A percentile compares a stretch with the other conserved stretches of the same genome.
phyloP scores from a whole-genome alignment of 2,113 vertebrate species.

The Oreochromis tanganicae region DNA sequence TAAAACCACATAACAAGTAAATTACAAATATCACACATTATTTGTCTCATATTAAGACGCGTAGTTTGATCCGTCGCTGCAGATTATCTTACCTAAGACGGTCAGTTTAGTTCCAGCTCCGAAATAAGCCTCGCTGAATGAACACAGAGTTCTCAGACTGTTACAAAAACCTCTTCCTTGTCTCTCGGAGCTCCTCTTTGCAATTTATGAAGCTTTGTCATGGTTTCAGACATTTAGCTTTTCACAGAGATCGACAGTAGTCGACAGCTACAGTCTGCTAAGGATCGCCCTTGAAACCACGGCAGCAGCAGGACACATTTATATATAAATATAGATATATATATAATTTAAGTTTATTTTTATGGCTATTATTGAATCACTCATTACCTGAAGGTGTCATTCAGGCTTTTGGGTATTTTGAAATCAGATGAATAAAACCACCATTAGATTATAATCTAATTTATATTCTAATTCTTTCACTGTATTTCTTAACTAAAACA shows the following conservation, averaged over 20 bases:
- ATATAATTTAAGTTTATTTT: neutral
- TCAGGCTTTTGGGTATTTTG: neutral
- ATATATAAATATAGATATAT: fast-evolving
- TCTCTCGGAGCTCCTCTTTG: neutral
- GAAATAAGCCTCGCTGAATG: conserved; percentile 35
- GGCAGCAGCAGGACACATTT: neutral
- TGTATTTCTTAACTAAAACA: neutral
- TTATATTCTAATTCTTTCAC: neutral
- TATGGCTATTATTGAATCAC: neutral
- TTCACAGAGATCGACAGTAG: neutral
- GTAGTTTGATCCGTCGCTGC: neutral
- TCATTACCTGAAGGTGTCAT: neutral
- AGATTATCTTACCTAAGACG: conserved; percentile 62
- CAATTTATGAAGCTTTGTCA: neutral
- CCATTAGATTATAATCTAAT: neutral
- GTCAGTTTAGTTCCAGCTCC: conserved; percentile 67
- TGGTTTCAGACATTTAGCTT: neutral
- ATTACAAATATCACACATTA: neutral
- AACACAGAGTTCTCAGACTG: conserved; percentile 46
- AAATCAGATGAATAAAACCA: neutral
- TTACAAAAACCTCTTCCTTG: conserved; percentile 26
- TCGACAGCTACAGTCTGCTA: neutral
- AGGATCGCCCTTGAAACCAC: neutral
- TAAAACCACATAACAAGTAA: neutral
- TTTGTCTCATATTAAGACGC: neutral